Percentiles rank a stretch among this genome's conserved stretches.
Conservation (phyloP, 64 coral and sea anemone genomes). For the Porites australiensis region DNA sequence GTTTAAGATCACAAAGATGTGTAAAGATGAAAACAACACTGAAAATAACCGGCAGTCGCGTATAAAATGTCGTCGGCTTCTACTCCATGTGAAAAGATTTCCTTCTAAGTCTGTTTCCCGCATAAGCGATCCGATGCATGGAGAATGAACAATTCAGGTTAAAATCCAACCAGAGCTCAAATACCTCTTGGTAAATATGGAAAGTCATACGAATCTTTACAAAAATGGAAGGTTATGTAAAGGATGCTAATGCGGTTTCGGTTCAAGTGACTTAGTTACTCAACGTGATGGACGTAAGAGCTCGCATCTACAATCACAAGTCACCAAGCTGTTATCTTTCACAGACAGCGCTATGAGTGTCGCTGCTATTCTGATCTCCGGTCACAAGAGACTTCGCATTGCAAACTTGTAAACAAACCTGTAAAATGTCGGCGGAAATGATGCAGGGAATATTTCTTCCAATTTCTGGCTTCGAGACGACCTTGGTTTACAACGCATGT, state of each 20-base stretch:
- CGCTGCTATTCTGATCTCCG: background rate
- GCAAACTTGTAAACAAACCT: conserved; percentile 30
- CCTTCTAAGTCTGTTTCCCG: conserved; percentile 19
- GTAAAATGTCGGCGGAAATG: conserved; percentile 13
- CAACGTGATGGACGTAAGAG: background rate
- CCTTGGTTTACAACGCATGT: conserved; percentile 30
- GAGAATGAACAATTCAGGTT: conserved; percentile 30
- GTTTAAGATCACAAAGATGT: conserved; percentile 6
- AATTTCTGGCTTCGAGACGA: background rate
- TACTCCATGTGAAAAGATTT: conserved; percentile 32
- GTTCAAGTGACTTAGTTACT: background rate
- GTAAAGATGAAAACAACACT: background rate
- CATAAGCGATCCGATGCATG: conserved; percentile 53
- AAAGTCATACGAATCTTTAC: conserved; percentile 12
- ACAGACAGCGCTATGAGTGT: background rate
- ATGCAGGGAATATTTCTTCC: conserved; percentile 13
- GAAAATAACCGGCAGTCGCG: background rate
- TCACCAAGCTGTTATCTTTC: background rate
- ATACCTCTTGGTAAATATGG: conserved; percentile 4
- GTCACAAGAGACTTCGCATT: background rate
- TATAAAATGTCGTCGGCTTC: background rate
- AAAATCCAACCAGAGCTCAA: background rate
- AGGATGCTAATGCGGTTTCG: background rate
- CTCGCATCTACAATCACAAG: background rate
- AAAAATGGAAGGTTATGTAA: background rate